Conservation (phyloP, 1,140 invertebrate species). For the Musca vetustissima region DNA sequence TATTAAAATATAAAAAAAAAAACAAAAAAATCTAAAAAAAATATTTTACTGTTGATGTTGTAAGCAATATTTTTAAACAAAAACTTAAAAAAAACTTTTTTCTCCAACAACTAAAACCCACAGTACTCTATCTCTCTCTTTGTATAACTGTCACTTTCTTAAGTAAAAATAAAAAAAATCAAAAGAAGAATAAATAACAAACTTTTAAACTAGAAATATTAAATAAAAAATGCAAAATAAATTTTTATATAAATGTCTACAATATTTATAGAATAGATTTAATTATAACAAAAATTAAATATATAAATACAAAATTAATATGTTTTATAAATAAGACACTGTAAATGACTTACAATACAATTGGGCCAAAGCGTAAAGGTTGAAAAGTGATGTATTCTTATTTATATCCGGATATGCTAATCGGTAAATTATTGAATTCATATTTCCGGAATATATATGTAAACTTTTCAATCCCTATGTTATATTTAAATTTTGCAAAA, state of each 20-base stretch:
- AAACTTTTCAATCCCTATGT: too few species aligned
- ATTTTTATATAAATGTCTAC: conserved; percentile 29
- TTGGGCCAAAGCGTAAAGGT: too few species aligned
- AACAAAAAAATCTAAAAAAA: conserved; percentile 35
- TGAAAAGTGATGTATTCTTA: too few species aligned
- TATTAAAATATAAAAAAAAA: conserved; percentile 43
- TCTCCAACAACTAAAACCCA: neutral
- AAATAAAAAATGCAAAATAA: neutral
- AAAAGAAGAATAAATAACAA: too few species aligned
- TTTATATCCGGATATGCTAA: too few species aligned
- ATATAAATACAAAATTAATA: conserved; percentile 8
- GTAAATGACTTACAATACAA: neutral
- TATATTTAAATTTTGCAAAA: too few species aligned
- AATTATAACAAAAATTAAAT: conserved; percentile 4
- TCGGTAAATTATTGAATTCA: too few species aligned
- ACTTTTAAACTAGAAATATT: conserved; percentile 12
- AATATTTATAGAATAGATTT: conserved; percentile 14
- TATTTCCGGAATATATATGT: too few species aligned
- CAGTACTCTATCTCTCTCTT: conserved; percentile 8
- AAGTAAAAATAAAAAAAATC: conserved; percentile 28
- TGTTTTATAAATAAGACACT: neutral
- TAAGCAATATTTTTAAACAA: conserved; percentile 38
- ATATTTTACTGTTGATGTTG: conserved; percentile 56
- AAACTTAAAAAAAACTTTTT: conserved; percentile 16
- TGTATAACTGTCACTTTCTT: conserved; percentile 16